These are phyloP conservation scores for Megalonaias nervosa DNA, from an alignment of 1,140 invertebrate species.

Conservation along the genomic window DNA sequence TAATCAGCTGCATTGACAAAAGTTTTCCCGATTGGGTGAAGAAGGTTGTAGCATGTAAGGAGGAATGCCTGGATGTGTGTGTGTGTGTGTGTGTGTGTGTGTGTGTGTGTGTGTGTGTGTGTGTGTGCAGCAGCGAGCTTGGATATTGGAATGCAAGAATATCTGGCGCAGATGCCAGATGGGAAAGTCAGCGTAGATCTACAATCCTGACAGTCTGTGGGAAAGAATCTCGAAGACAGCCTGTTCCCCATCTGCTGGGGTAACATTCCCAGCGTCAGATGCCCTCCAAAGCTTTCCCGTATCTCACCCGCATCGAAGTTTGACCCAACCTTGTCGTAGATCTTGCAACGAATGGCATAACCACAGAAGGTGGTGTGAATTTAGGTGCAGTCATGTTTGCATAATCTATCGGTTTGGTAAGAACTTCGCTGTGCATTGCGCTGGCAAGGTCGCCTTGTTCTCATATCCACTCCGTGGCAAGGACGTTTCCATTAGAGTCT, in stretches of 20 bases:
- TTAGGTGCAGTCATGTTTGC: background rate
- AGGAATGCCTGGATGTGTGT: too few relatives aligned
- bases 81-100: too few relatives aligned
- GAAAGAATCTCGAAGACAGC: too few relatives aligned
- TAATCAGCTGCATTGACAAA: too few relatives aligned
- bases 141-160: too few relatives aligned
- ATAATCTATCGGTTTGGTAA: background rate
- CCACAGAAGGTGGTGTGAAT: background rate
- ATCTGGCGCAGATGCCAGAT: too few relatives aligned
- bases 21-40: too few relatives aligned
- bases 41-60: too few relatives aligned
- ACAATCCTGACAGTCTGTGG: too few relatives aligned
- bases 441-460: background rate
- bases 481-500: background rate
- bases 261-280: background rate
- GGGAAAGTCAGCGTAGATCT: background rate
- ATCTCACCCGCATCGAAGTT: background rate
- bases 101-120: background rate
- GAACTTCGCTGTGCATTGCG: background rate
- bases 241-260: too few relatives aligned
- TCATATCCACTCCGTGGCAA: background rate
- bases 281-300: background rate
- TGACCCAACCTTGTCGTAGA: slow-evolving; percentile 7
- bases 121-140: too few relatives aligned
- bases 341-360: background rate